Evolutionary conservation across 2,888 invertebrate genomes (phyloP).

Genomic region (Tenodera sinensis): DNA sequence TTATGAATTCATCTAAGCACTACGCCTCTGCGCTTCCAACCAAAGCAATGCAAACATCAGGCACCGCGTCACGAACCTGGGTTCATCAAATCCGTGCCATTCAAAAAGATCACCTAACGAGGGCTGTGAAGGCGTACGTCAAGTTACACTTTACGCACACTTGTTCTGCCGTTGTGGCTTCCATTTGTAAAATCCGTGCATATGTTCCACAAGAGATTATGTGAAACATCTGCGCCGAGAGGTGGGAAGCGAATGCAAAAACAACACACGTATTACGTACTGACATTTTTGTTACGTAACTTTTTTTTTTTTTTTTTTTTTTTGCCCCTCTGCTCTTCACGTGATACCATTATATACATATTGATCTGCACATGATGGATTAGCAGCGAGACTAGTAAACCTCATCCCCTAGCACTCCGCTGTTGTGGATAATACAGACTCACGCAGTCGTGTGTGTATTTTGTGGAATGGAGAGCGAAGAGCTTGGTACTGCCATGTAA

Average conservation of each 20-base stretch:
- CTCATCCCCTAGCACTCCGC: not conserved
- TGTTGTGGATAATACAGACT: not conserved
- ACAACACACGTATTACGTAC: not conserved
- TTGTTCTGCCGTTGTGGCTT: not conserved
- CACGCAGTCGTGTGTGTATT: not conserved
- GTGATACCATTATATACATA: not conserved
- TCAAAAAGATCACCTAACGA: not conserved
- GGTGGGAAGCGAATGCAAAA: not conserved
- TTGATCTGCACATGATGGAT: not conserved
- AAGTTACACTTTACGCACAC: not conserved
- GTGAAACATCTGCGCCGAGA: not conserved
- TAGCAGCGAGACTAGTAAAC: not conserved
- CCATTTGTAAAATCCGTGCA: not conserved
- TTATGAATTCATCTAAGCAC: too few species aligned
- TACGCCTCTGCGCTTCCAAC: too few species aligned
- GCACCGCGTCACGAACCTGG: too few species aligned
- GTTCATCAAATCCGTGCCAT: not conserved
- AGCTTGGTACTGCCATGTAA: not conserved
- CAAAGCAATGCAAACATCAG: too few species aligned
- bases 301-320: too few species aligned
- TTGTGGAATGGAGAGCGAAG: not conserved
- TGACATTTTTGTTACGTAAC: not conserved
- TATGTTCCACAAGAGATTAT: not conserved
- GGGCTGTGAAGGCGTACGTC: not conserved
- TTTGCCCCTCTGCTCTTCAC: not conserved